Conservation (phyloP, 1,140 invertebrate genomes). For the Caerostris darwini region DNA sequence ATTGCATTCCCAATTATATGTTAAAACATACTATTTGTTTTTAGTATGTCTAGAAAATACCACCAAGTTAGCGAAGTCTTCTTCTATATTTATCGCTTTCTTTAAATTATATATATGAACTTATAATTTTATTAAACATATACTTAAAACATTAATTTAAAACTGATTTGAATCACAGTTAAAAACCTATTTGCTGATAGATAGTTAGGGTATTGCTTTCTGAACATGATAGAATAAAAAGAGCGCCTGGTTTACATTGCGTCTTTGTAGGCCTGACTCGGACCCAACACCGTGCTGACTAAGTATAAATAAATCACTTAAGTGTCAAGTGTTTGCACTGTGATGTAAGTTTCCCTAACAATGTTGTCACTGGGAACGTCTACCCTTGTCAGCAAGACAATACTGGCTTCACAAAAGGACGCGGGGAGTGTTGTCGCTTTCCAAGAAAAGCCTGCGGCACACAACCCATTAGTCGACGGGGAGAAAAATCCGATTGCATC, state of each 20-base stretch:
- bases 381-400: constrained; percentile 48
- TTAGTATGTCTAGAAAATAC: too few species aligned
- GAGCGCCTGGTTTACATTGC: background rate
- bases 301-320: background rate
- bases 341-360: constrained; percentile 32
- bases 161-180: too few species aligned
- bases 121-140: too few species aligned
- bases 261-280: background rate
- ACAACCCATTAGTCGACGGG: background rate
- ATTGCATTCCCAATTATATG: too few species aligned
- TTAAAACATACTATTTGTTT: too few species aligned
- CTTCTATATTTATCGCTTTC: too few species aligned
- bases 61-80: too few species aligned
- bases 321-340: background rate
- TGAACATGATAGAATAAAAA: too few species aligned
- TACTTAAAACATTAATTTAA: too few species aligned
- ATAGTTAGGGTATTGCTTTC: too few species aligned
- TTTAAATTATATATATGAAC: too few species aligned
- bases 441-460: background rate
- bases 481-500: background rate
- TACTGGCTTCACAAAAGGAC: background rate
- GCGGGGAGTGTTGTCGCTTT: background rate
- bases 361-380: constrained; percentile 21
- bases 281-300: background rate
- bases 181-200: too few species aligned